Conservation (phyloP, 2,113 vertebrate genomes). For the Chrysemys picta region DNA sequence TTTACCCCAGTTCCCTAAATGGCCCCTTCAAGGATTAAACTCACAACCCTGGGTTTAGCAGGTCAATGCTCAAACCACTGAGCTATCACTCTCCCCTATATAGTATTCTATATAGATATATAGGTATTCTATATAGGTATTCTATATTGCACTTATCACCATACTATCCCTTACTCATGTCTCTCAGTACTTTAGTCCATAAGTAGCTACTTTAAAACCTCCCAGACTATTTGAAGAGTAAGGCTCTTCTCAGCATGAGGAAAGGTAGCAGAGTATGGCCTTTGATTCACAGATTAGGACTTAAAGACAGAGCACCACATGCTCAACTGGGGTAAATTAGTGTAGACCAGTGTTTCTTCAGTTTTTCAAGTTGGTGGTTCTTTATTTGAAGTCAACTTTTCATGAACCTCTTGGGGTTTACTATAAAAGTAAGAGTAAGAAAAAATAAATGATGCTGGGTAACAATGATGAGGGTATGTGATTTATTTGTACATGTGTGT, state of each 20-base stretch:
- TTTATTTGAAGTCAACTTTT: not conserved
- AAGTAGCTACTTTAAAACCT: not conserved
- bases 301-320: accelerated
- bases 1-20: no score
- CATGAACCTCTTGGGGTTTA: not conserved
- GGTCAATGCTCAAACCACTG: no score
- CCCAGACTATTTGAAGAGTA: no score
- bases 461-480: accelerated
- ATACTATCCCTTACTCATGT: not conserved
- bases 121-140: not conserved
- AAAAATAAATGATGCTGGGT: not conserved
- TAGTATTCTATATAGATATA: no score
- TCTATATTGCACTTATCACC: not conserved
- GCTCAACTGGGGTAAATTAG: accelerated
- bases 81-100: no score
- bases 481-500: not conserved
- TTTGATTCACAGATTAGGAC: not conserved
- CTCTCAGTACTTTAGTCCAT: not conserved
- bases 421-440: not conserved
- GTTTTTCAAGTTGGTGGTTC: not conserved
- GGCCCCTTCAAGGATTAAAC: no score
- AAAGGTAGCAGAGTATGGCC: not conserved
- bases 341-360: not conserved
- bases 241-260: not conserved
- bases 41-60: no score